These are phyloP conservation scores for Cygnus atratus DNA, from an alignment of 2,113 vertebrate genomes.

Conservation along the genomic window DNA sequence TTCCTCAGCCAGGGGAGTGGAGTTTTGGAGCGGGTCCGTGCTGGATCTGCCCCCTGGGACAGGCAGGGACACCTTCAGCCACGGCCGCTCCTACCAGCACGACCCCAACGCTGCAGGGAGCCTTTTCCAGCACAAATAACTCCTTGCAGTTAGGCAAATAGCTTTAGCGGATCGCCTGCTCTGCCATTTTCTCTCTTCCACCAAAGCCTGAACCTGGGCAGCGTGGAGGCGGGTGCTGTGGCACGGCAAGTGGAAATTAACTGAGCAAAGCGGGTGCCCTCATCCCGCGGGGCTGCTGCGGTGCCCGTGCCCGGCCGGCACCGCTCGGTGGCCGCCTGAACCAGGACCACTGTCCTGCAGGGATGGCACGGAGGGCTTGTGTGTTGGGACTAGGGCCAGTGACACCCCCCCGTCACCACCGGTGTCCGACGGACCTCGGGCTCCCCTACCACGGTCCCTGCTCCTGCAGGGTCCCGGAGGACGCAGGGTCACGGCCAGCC, in stretches of 20 bases:
- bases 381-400: too few relatives aligned
- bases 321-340: too few relatives aligned
- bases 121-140: not conserved
- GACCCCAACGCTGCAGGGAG: not conserved
- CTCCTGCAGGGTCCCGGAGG: not conserved
- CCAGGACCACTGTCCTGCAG: too few relatives aligned
- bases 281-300: too few relatives aligned
- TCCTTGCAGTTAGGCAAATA: fast-evolving
- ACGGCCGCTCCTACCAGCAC: fast-evolving
- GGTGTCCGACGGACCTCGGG: not conserved
- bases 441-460: not conserved
- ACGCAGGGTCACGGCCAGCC: not conserved
- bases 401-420: not conserved
- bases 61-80: fast-evolving
- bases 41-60: not conserved
- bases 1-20: not conserved
- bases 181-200: not conserved
- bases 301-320: too few relatives aligned
- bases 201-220: not conserved
- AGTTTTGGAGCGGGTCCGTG: not conserved
- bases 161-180: not conserved
- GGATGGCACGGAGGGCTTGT: too few relatives aligned
- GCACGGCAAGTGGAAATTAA: too few relatives aligned
- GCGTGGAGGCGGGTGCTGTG: fast-evolving
- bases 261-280: too few relatives aligned